phyloP scores from a whole-genome alignment of 2,888 invertebrate genomes.

The Criorhina ranunculi region DNA sequence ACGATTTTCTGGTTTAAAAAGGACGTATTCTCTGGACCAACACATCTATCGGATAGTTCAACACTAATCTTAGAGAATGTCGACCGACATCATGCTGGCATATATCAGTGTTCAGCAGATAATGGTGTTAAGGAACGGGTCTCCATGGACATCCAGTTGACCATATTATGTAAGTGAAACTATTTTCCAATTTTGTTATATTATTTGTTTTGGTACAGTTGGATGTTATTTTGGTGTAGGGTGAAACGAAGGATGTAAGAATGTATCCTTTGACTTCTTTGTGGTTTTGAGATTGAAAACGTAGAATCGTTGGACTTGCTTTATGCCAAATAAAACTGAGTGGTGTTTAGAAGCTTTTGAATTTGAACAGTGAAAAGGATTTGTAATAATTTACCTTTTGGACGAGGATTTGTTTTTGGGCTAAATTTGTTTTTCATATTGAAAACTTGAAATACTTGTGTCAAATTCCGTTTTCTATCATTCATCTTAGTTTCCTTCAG shows the following conservation, averaged over 20 bases:
- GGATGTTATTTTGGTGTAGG: slow-evolving; percentile 5
- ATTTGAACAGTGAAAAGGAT: too few species aligned
- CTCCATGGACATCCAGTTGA: slow-evolving; percentile 85
- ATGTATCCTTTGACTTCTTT: slow-evolving; percentile 4
- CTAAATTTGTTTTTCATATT: too few species aligned
- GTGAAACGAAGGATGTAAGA: not conserved
- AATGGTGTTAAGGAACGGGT: slow-evolving; percentile 86
- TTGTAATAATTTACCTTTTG: too few species aligned
- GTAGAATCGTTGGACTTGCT: not conserved
- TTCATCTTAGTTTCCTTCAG: too few species aligned
- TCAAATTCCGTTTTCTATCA: too few species aligned
- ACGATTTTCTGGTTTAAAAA: slow-evolving; percentile 89
- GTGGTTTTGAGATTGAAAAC: not conserved
- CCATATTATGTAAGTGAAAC: slow-evolving; percentile 85
- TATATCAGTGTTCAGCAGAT: slow-evolving; percentile 86
- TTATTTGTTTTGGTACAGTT: slow-evolving; percentile 5
- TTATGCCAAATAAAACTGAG: not conserved
- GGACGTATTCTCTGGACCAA: slow-evolving; percentile 83
- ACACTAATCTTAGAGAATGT: slow-evolving; percentile 85
- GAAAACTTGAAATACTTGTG: too few species aligned
- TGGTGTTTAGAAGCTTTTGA: not conserved
- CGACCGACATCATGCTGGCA: slow-evolving; percentile 85
- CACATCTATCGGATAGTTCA: slow-evolving; percentile 85
- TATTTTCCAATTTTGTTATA: slow-evolving; percentile 72
- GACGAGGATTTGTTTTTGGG: too few species aligned